These are phyloP conservation scores for Drosophila pectinifera DNA, from an alignment of 1,140 invertebrate species.

Conservation along the genomic window DNA sequence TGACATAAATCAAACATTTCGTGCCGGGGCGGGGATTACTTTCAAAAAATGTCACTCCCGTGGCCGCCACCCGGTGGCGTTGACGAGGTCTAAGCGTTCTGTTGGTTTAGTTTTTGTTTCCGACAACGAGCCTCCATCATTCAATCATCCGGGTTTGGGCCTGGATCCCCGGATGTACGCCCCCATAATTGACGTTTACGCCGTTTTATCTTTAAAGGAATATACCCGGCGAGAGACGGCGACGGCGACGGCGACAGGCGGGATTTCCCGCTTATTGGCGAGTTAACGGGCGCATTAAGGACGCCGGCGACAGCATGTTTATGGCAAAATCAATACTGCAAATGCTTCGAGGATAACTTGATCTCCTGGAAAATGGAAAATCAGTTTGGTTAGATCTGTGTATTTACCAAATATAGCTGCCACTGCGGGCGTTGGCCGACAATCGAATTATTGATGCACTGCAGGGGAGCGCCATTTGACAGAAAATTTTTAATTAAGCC, in stretches of 20 bases:
- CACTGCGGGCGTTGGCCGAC: neutral
- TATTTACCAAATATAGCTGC: conserved; percentile 17
- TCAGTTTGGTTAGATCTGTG: conserved; percentile 8
- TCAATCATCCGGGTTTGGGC: conserved; percentile 60
- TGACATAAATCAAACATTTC: conserved; percentile 80
- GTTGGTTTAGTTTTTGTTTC: conserved; percentile 64
- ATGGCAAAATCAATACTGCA: conserved; percentile 33
- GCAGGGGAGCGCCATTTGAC: conserved; percentile 11
- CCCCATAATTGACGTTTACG: conserved; percentile 73
- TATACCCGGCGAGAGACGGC: conserved; percentile 8
- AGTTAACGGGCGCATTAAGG: conserved; percentile 46
- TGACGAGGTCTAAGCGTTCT: conserved; percentile 62
- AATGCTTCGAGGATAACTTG: conserved; percentile 11
- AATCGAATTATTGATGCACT: conserved; percentile 38
- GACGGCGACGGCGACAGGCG: conserved; percentile 20
- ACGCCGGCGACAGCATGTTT: conserved; percentile 16
- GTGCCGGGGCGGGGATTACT: conserved; percentile 55
- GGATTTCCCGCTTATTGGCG: conserved; percentile 65
- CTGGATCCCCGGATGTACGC: conserved; percentile 8
- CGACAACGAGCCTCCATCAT: conserved; percentile 41
- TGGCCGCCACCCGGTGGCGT: conserved; percentile 28
- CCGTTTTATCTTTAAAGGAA: conserved; percentile 60
- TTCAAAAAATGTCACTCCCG: conserved; percentile 58
- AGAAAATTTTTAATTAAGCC: conserved; percentile 48
- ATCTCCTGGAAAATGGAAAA: neutral